These are phyloP conservation scores for Anolis carolinensis DNA, from an alignment of 2,113 vertebrate species.

Conservation along the genomic window DNA sequence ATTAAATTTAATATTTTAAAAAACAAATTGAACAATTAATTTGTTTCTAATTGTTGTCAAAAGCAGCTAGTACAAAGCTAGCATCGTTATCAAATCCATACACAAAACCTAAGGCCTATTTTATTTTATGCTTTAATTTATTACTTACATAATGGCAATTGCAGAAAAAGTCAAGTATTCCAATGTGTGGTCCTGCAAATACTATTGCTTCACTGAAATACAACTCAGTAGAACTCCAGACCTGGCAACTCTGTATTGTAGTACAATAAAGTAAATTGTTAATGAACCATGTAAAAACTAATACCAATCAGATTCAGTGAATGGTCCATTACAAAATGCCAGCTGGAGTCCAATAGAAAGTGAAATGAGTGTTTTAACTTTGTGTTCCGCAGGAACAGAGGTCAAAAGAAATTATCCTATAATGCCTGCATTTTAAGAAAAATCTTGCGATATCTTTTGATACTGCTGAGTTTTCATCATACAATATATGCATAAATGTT, in stretches of 20 bases:
- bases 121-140: neutral
- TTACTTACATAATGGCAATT: neutral
- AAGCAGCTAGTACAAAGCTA: conserved; percentile 16
- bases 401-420: neutral
- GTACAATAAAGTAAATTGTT: neutral
- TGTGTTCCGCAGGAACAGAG: neutral
- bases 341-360: neutral
- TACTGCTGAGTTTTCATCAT: no score
- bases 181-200: neutral
- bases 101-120: neutral
- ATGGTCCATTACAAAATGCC: neutral
- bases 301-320: neutral
- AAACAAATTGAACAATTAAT: conserved; percentile 35
- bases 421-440: neutral
- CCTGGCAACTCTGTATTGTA: neutral
- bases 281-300: neutral
- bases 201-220: neutral
- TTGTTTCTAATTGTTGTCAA: conserved; percentile 33
- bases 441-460: neutral
- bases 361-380: neutral
- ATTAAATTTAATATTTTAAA: conserved; percentile 45
- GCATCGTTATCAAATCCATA: neutral
- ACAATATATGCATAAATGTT: no score
- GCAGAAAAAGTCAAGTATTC: neutral
- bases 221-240: neutral